These are phyloP conservation scores for Spermophilus dauricus DNA, from an alignment of 2,113 vertebrate species.

Conservation along the genomic window DNA sequence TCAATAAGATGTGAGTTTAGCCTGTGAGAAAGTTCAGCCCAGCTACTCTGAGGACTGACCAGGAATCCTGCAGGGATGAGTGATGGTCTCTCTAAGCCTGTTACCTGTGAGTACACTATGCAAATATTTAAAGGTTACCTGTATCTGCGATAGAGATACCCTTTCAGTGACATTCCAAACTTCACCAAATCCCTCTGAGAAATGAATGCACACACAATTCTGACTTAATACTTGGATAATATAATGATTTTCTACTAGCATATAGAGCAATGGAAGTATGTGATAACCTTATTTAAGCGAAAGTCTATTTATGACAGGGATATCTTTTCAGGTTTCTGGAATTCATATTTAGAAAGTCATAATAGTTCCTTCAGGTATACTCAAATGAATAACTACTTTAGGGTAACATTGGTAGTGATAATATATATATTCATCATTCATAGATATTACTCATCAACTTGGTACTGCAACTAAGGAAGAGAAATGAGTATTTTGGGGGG, in stretches of 20 bases:
- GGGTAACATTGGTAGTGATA: constrained; percentile 76
- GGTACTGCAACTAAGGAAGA: constrained; percentile 61
- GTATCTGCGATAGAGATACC: not conserved
- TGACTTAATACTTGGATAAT: constrained; percentile 66
- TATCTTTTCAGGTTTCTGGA: constrained; percentile 79
- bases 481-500: constrained; percentile 66
- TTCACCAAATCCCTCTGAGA: not conserved
- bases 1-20: not conserved
- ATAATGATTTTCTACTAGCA: constrained; percentile 70
- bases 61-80: not conserved
- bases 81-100: not conserved
- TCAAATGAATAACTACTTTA: constrained; percentile 82
- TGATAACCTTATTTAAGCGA: constrained; percentile 77
- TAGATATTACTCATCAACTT: constrained; percentile 74
- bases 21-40: not conserved
- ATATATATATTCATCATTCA: constrained; percentile 74
- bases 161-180: not conserved
- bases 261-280: constrained; percentile 59
- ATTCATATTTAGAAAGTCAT: constrained; percentile 77
- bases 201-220: constrained; percentile 42
- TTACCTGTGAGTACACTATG: not conserved
- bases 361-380: constrained; percentile 75
- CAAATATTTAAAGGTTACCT: constrained; percentile 69
- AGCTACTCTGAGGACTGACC: not conserved
- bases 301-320: constrained; percentile 74